phyloP scores from a whole-genome alignment of 2,113 vertebrate species.

The Catharus minimus region DNA sequence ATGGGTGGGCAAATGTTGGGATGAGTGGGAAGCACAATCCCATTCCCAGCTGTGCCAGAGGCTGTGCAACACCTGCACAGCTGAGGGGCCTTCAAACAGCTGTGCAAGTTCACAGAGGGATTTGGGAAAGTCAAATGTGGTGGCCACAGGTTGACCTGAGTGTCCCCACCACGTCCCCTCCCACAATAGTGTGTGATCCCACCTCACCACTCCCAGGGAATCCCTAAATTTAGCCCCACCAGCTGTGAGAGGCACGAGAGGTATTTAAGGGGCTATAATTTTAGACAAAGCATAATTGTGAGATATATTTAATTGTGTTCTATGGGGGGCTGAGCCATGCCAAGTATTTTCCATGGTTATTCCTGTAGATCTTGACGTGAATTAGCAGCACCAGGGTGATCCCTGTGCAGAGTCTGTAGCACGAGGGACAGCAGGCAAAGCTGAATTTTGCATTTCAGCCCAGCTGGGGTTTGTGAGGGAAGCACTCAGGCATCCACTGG shows the following conservation, averaged over 20 bases:
- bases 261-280: constrained; percentile 44
- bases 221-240: constrained; percentile 56
- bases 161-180: background rate
- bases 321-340: constrained; percentile 1
- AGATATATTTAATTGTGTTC: constrained; percentile 34
- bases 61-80: background rate
- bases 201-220: background rate
- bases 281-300: constrained; percentile 53
- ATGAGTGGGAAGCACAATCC: background rate
- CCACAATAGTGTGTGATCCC: background rate
- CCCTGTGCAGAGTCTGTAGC: background rate
- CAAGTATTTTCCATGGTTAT: constrained; percentile 59
- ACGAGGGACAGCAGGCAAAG: background rate
- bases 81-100: accelerated
- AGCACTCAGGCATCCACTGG: background rate
- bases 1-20: background rate
- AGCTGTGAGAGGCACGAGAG: constrained; percentile 23
- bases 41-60: background rate
- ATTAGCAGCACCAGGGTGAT: background rate
- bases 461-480: background rate
- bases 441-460: background rate
- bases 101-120: background rate
- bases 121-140: background rate
- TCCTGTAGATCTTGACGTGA: background rate
- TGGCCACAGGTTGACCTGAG: background rate